Evolutionary conservation across 2,113 vertebrate species (phyloP), one percentile per base, ranked within the genome.

Genomic region (Uria aalge): DNA sequence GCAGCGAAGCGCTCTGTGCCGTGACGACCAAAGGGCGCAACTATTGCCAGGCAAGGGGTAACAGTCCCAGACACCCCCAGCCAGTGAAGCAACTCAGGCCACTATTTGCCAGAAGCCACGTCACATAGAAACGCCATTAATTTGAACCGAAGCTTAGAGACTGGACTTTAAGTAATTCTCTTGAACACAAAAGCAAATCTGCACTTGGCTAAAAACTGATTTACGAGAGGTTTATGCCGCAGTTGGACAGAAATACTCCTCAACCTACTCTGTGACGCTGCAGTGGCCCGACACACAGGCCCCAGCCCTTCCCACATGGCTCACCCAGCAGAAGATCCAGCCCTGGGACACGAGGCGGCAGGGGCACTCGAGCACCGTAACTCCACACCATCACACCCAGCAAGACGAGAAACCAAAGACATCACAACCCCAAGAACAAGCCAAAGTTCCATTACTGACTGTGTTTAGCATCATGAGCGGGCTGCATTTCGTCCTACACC

Each of bases 291-390:
- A 57, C 67, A 16, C 24, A 7, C n/a, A 12, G 34, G 17, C 5
- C 48, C 3, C 36, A 47, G 53, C n/a, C 57, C 45, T 19, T 63
- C 4, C 26, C 4, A 6, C 2, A 12, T 6, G 6, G 1, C 34
- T 41, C 1, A 7, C 19, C 12, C 14, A 71, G 47, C 12, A 1
- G 0, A 66, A 36, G 36, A n/a, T 8, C 13, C 9, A 11, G 15
- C 3, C 27, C 15, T 19, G 56, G 1, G 30, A 16, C 2, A 17
- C 4, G 2, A 55, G 50, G n/a, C 52, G 23, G 36, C 1, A 17
- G 23, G 1, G 27, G 30, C 27, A 14, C 45, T 50, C 4, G 13
- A 8, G 29, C 69, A 43, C 8, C 0, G 0, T 3, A 36, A 12
- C 66, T 38, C 40, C 43, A 11, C 38, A 6, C 29, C 41, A 6